A percentile compares a stretch with the other conserved stretches of the same genome.
Evolutionary conservation across 1,140 invertebrate genomes (phyloP).

Genomic region (Euwallacea similis): DNA sequence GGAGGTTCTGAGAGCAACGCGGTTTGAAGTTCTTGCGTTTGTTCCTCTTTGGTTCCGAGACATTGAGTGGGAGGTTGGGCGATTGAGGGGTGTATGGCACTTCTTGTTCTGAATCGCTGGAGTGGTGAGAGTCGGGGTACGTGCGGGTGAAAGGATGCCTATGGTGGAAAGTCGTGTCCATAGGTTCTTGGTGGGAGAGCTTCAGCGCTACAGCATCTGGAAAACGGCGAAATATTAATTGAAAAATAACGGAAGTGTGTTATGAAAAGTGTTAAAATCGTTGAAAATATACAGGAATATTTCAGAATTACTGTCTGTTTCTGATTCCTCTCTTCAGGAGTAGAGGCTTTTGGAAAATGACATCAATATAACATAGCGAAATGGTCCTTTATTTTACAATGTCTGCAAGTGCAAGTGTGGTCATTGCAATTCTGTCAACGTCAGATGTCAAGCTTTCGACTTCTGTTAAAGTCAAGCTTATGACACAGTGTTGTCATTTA

Average conservation of each 20-base stretch:
- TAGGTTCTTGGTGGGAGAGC: slow-evolving; percentile 31
- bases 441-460: no score
- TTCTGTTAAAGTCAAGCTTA: no score
- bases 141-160: slow-evolving; percentile 36
- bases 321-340: no score
- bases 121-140: slow-evolving; percentile 40
- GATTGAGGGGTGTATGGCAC: slow-evolving; percentile 53
- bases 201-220: slow-evolving; percentile 47
- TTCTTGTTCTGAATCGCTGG: slow-evolving; percentile 50
- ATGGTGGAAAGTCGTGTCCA: slow-evolving; percentile 37
- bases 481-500: no score
- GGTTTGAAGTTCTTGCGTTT: slow-evolving; percentile 72
- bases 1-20: slow-evolving; percentile 62
- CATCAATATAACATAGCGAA: no score
- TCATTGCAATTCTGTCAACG: no score
- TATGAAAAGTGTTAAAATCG: slow-evolving; percentile 22
- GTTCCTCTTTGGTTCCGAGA: slow-evolving; percentile 59
- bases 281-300: slow-evolving; percentile 6
- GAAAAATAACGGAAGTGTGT: neutral
- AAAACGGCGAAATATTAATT: slow-evolving; percentile 34
- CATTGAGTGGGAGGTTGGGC: slow-evolving; percentile 52
- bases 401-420: no score
- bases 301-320: neutral
- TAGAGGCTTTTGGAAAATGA: no score
- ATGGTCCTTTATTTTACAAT: no score